phyloP scores from a whole-genome alignment of 2,888 invertebrate species.

The Brachypalpus laphriformis region DNA sequence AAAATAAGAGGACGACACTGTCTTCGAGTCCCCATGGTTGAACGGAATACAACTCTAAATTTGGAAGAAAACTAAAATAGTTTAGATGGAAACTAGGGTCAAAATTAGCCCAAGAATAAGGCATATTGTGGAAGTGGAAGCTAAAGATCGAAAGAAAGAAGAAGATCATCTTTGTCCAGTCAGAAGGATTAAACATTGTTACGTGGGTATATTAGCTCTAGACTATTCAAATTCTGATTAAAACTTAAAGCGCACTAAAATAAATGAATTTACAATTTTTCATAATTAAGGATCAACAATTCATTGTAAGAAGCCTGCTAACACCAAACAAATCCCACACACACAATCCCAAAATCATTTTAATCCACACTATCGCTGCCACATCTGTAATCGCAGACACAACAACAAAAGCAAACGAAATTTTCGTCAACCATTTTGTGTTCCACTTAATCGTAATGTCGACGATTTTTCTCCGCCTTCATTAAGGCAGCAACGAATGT shows the following conservation, averaged over 20 bases:
- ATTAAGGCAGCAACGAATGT: background rate
- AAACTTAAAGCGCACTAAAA: background rate
- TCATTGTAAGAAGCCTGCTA: background rate
- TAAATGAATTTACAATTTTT: background rate
- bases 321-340: background rate
- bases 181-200: background rate
- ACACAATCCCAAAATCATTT: background rate
- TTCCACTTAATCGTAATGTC: conserved; percentile 18
- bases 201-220: background rate
- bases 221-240: too few species aligned
- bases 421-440: conserved; percentile 11
- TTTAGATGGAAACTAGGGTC: too few species aligned
- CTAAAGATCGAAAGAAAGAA: too few species aligned
- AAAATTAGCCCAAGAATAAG: too few species aligned
- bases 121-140: too few species aligned
- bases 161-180: background rate
- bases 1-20: too few species aligned
- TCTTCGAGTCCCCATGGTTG: too few species aligned
- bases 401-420: background rate
- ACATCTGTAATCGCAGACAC: background rate
- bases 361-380: background rate
- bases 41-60: too few species aligned
- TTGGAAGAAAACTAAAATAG: too few species aligned
- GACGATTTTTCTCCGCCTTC: background rate
- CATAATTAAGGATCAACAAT: background rate